These are phyloP conservation scores for Egretta garzetta DNA, from an alignment of 2,113 vertebrate species.

Conservation along the genomic window DNA sequence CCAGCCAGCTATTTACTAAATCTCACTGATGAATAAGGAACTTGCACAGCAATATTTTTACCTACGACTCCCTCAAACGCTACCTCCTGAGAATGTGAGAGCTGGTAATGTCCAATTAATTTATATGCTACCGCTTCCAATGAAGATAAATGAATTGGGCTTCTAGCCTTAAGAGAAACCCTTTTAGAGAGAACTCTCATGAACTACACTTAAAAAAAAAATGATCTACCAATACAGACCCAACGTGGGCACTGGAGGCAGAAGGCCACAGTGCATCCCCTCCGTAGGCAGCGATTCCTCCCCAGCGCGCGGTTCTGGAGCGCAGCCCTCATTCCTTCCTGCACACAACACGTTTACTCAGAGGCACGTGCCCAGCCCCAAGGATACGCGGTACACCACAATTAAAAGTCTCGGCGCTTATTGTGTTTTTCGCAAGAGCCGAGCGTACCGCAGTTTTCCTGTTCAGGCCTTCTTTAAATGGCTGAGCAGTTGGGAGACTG, in stretches of 20 bases:
- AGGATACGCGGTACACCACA: accelerated
- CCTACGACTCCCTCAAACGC: not conserved
- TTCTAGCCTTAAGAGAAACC: not conserved
- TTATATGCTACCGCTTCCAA: not conserved
- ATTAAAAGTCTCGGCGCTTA: not conserved
- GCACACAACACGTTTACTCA: accelerated
- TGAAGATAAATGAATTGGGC: not conserved
- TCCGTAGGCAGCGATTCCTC: not conserved
- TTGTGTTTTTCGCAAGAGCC: accelerated
- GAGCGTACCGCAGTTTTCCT: accelerated
- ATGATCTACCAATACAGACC: accelerated
- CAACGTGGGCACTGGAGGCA: not conserved
- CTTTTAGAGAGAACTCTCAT: not conserved
- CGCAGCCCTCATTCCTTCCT: not conserved
- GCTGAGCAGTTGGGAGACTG: accelerated
- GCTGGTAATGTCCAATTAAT: not conserved
- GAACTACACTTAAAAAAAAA: not conserved
- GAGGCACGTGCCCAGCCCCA: not conserved
- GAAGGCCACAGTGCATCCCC: not conserved
- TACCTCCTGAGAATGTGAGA: not conserved
- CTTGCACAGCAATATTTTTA: not conserved
- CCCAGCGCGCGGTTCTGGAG: accelerated
- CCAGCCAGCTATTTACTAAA: not conserved
- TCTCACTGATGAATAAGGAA: not conserved
- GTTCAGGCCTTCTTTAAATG: not conserved